Evolutionary conservation across 2,113 vertebrate genomes (phyloP), one percentile per base, ranked within the genome.

Genomic region (Malurus melanocephalus): DNA sequence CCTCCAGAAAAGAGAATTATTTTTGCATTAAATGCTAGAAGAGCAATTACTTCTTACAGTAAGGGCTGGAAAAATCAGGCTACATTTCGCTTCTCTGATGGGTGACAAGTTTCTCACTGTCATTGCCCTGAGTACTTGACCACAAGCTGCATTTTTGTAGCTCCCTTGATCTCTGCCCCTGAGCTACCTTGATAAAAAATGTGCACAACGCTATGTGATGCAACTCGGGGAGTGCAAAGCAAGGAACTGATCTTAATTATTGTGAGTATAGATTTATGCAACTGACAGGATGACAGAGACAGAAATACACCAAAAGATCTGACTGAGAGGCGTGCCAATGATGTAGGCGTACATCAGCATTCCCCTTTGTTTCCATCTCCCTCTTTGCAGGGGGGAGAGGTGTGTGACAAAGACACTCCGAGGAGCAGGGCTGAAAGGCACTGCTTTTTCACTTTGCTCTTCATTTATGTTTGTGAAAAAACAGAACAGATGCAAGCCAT

Each of bases 301-400:
- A 55, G 49, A 91, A 87, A 61, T 38, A 26, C 15, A 40, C 20
- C 13, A 16, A 22, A 64, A 73, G 43, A 81, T 15, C 14, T 91
- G 67, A 46, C 60, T 77, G 72, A 74, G 35, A 76, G 42, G 7
- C 0, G 0, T 66, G n/a, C 38, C 22, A 17, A 2, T 40, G 52
- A 35, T 56, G 62, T 49, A 76, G 38, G n/a, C 0, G 0, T 56
- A 52, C 4, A 32, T 61, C 57, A 76, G 11, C 0, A 0, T 30
- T 42, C n/a, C 89, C 27, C 61, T 83, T 80, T 80, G 52, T 53
- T 88, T 68, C 65, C 86, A 15, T 60, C 1, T 4, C 59, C 35
- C 23, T 13, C 1, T 2, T 22, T 71, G 48, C 40, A 9, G 3
- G 69, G 40, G 30, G 27, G 64, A 79, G 9, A 48, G 11, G 22